Evolutionary conservation across 2,797 vertebrate species (phyloP), one percentile per base, ranked within the genome.

Genomic region (Sebastes vulpes): DNA sequence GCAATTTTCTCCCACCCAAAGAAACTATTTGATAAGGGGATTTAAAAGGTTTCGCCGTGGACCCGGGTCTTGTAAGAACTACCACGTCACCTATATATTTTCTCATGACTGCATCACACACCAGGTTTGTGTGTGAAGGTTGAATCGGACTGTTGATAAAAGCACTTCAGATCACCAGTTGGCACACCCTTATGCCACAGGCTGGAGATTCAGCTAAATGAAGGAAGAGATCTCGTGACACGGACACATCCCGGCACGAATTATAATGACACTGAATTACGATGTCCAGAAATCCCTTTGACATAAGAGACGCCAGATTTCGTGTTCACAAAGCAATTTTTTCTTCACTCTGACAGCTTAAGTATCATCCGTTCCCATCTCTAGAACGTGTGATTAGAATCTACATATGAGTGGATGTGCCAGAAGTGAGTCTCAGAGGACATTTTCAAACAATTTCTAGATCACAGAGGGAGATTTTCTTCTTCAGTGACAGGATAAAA

Each of bases 401-500:
- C 21, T 16, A 6, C 20, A n/a, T 5, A 3, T 23, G 59, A 23
- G 52, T 21, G 38, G 2, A 11, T 9, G 42, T 26, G 9, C 2
- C 8, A 63, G 63, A 60, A 66, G 72, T 54, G 52, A 75, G 16
- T 71, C 9, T 32, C 57, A n/a, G 73, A 50, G 12, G 65, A 61
- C 50, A 31, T 3, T 53, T 63, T 68, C 35, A 56, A 35, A 26
- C 29, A 9, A 5, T 35, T 23, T 69, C 32, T 48, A 67, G 67
- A 79, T 79, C 64, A 67, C 21, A 58, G 65, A 67, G 66, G 4
- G 21, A 57, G 9, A 8, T 60, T 63, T 60, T 25, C 16, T 46
- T 46, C 48, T 60, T n/a, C 14, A 38, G 23, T 69, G 70, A 78
- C 63, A 73, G 64, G 18, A 50, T 3, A 67, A 25, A 82, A 72